phyloP scores from a whole-genome alignment of 2,797 vertebrate species.

The Taenioides sp. region DNA sequence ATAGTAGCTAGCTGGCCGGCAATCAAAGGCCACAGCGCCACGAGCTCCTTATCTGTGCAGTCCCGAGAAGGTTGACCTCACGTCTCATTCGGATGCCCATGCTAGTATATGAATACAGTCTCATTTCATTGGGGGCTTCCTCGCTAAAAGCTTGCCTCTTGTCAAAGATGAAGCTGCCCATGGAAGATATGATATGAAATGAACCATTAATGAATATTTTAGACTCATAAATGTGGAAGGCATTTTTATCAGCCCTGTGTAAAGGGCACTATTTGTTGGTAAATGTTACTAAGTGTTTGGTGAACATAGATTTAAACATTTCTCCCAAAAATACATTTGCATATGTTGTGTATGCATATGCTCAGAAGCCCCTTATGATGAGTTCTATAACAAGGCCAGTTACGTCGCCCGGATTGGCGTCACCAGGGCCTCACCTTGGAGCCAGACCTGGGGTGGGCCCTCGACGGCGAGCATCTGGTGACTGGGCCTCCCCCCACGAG shows the following conservation, averaged over 20 bases:
- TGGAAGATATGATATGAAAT: slow-evolving; percentile 31
- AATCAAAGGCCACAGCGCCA: slow-evolving; percentile 35
- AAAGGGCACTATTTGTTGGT: slow-evolving; percentile 21
- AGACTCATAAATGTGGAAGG: slow-evolving; percentile 23
- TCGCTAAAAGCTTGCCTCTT: slow-evolving; percentile 50
- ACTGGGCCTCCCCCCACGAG: too few species aligned
- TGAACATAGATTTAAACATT: not conserved
- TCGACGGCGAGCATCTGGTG: too few species aligned
- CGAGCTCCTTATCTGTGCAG: slow-evolving; percentile 55
- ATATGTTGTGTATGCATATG: not conserved
- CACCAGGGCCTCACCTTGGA: too few species aligned
- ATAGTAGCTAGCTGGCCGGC: slow-evolving; percentile 33
- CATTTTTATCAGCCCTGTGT: slow-evolving; percentile 12
- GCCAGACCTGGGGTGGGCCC: too few species aligned
- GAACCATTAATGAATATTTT: slow-evolving; percentile 39
- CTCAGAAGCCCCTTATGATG: too few species aligned
- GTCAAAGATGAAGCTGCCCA: slow-evolving; percentile 38
- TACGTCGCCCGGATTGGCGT: too few species aligned
- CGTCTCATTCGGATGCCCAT: slow-evolving; percentile 60
- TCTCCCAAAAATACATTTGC: not conserved
- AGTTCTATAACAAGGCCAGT: too few species aligned
- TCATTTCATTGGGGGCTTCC: slow-evolving; percentile 47
- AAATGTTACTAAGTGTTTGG: slow-evolving; percentile 29
- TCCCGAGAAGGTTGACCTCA: slow-evolving; percentile 58
- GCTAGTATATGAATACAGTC: slow-evolving; percentile 50